Conservation (phyloP, 2,797 vertebrate genomes). For the Dermochelys coriacea region DNA sequence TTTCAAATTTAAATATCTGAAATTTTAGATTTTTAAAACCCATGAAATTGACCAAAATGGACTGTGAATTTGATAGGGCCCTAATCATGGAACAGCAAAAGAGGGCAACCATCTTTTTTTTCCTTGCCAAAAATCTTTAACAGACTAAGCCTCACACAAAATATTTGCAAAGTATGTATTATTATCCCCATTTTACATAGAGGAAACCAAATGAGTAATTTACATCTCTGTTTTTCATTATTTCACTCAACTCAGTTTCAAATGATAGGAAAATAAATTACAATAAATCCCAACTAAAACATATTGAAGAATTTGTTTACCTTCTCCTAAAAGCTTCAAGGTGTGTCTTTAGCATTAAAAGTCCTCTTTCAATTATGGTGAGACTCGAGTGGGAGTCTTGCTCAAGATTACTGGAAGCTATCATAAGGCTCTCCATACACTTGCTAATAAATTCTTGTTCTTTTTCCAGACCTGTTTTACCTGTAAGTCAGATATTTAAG, state of each 20-base stretch:
- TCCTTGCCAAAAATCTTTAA: background rate
- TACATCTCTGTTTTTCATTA: background rate
- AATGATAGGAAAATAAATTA: background rate
- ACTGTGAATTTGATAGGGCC: too few species aligned
- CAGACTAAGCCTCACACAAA: background rate
- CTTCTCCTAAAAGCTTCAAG: constrained; percentile 98
- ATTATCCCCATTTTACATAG: background rate
- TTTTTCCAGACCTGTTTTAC: constrained; percentile 97
- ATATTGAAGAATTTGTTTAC: constrained; percentile 72
- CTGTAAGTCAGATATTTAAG: constrained; percentile 76
- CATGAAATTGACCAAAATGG: too few species aligned
- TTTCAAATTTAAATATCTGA: too few species aligned
- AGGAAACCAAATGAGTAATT: background rate
- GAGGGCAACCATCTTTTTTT: background rate
- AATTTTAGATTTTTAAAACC: too few species aligned
- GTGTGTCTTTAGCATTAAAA: constrained; percentile 98
- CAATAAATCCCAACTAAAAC: background rate
- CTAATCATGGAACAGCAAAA: background rate
- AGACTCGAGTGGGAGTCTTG: constrained; percentile 95
- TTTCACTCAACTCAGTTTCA: background rate
- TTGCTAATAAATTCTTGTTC: constrained; percentile 99
- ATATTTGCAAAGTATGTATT: background rate
- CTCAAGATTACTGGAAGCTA: constrained; percentile 96
- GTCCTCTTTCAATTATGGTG: constrained; percentile 96
- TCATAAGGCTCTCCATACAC: constrained; percentile 98